Evolutionary conservation across 2,888 invertebrate genomes (phyloP).

Genomic region (Seira sanloemensis): DNA sequence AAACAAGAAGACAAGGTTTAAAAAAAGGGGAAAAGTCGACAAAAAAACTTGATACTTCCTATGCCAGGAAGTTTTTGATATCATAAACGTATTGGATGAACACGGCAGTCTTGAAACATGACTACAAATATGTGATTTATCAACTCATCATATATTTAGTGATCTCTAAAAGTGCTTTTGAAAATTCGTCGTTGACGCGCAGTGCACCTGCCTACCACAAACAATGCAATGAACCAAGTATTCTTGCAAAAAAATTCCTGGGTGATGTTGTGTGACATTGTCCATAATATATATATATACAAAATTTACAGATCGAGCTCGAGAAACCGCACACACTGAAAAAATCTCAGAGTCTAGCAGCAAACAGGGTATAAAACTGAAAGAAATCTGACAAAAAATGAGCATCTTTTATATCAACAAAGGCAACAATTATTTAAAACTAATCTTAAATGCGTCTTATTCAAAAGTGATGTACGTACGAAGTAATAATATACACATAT

Average conservation of each 20-base stretch:
- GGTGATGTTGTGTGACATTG: conserved; percentile 3
- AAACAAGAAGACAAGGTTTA: conserved; percentile 1
- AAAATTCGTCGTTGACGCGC: conserved; percentile 27
- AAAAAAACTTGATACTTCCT: conserved; percentile 32
- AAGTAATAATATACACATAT: neutral
- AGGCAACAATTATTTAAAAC: conserved; percentile 41
- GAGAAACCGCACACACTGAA: conserved; percentile 28
- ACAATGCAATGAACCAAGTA: neutral
- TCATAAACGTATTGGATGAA: conserved; percentile 64
- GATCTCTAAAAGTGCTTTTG: conserved; percentile 36
- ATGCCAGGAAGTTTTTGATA: conserved; percentile 28
- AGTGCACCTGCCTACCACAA: conserved; percentile 37
- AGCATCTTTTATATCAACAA: conserved; percentile 48
- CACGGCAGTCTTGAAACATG: conserved; percentile 68
- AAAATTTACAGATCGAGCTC: conserved; percentile 60
- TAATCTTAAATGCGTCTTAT: conserved; percentile 5
- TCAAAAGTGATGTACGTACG: neutral
- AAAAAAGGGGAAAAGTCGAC: conserved; percentile 44
- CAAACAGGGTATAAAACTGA: conserved; percentile 52
- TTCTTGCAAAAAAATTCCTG: conserved; percentile 8
- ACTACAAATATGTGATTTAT: conserved; percentile 61
- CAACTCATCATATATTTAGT: conserved; percentile 43
- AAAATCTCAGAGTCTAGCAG: conserved; percentile 27
- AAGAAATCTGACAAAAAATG: conserved; percentile 42
- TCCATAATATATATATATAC: conserved; percentile 39